A percentile compares a stretch with the other conserved stretches of the same genome.
Conservation (phyloP, 1,140 invertebrate species). For the Hestina assimilis region DNA sequence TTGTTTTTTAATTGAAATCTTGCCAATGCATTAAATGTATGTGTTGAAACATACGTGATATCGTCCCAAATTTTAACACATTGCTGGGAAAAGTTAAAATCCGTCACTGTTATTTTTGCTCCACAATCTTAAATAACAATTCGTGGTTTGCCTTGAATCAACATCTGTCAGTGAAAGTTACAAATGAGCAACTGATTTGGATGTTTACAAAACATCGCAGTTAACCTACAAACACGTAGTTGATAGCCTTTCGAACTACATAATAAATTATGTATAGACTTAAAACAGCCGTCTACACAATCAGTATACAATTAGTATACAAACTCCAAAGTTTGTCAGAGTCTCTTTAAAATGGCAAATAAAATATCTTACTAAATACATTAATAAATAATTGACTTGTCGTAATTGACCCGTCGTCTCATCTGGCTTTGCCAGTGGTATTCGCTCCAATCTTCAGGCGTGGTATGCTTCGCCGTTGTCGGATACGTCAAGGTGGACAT, state of each 20-base stretch:
- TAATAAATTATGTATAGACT: background rate
- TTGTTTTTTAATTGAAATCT: too few species aligned
- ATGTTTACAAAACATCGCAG: background rate
- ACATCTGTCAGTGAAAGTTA: conserved; percentile 42
- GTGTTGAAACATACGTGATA: background rate
- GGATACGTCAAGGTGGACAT: too few species aligned
- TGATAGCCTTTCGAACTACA: background rate
- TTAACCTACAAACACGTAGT: background rate
- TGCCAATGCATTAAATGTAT: too few species aligned
- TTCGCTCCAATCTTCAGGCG: too few species aligned
- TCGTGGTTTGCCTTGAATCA: conserved; percentile 1
- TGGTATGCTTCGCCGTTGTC: too few species aligned
- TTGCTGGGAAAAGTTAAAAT: background rate
- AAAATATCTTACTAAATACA: too few species aligned
- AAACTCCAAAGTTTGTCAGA: too few species aligned
- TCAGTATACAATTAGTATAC: too few species aligned
- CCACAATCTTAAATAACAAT: background rate
- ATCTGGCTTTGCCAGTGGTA: too few species aligned
- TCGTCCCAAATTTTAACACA: conserved; percentile 9
- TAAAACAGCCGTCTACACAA: background rate
- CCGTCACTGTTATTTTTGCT: background rate
- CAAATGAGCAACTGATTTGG: background rate
- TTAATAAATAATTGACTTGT: too few species aligned
- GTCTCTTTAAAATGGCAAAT: too few species aligned
- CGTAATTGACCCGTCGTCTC: too few species aligned